A percentile compares a stretch with the other conserved stretches of the same genome.
These are phyloP conservation scores for Diuraphis noxia DNA, from an alignment of 1,140 invertebrate genomes.

Conservation along the genomic window DNA sequence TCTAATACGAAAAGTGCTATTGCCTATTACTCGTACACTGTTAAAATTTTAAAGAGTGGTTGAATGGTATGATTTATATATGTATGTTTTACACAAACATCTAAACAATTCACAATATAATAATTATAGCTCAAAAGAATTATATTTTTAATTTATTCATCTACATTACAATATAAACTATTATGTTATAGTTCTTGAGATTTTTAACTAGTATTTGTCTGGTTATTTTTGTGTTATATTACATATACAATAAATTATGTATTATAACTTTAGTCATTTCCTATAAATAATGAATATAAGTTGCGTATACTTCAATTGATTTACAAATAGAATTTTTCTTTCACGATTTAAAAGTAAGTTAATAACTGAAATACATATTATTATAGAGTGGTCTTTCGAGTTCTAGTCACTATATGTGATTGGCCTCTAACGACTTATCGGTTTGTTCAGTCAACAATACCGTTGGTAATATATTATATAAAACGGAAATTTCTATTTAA, in stretches of 20 bases:
- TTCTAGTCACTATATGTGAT: background rate
- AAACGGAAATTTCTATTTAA: background rate
- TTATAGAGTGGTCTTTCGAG: background rate
- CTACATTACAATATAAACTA: too few species aligned
- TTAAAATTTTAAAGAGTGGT: too few species aligned
- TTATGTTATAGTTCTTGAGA: too few species aligned
- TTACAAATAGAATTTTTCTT: background rate
- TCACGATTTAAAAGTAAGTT: background rate
- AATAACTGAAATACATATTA: background rate
- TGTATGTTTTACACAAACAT: too few species aligned
- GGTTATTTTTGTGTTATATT: too few species aligned
- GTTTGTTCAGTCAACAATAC: background rate
- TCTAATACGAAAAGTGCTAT: too few species aligned
- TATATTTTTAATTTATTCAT: too few species aligned
- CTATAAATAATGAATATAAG: background rate
- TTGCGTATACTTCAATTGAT: background rate
- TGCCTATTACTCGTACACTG: too few species aligned
- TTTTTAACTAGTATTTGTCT: too few species aligned
- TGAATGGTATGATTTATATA: too few species aligned
- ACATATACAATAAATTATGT: background rate
- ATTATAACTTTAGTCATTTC: background rate
- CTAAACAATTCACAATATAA: too few species aligned
- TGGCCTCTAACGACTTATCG: background rate
- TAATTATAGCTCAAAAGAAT: too few species aligned
- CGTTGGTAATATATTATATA: background rate